These are phyloP conservation scores for Drosophila demipolita DNA, from an alignment of 2,888 invertebrate genomes.

Conservation along the genomic window DNA sequence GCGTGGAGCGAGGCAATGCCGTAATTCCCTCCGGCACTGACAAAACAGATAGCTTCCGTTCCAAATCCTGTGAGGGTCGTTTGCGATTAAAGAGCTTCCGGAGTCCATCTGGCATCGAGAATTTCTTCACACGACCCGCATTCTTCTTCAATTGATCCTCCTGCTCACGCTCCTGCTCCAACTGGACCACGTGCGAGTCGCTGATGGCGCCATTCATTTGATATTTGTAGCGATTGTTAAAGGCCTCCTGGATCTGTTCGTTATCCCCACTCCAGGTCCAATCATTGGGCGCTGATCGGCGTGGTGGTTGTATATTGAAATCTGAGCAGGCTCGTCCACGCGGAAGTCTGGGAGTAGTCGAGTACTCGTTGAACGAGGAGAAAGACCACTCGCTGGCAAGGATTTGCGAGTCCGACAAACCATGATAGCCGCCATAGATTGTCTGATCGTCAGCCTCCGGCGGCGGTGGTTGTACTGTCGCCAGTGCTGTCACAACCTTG, in stretches of 20 bases:
- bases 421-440: constrained; percentile 86
- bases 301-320: constrained; percentile 83
- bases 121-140: constrained; percentile 76
- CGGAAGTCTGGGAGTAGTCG: constrained; percentile 82
- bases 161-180: constrained; percentile 67
- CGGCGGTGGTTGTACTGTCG: constrained; percentile 86
- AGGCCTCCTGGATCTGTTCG: constrained; percentile 84
- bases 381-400: constrained; percentile 89
- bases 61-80: constrained; percentile 78
- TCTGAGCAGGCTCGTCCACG: constrained; percentile 88
- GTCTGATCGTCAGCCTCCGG: constrained; percentile 83
- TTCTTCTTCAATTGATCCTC: constrained; percentile 65
- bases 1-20: constrained; percentile 48
- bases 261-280: constrained; percentile 86
- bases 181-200: constrained; percentile 71
- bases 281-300: constrained; percentile 78
- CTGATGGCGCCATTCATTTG: constrained; percentile 68
- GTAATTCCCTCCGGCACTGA: constrained; percentile 81
- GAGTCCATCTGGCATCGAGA: constrained; percentile 83
- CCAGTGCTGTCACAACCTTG: constrained; percentile 91
- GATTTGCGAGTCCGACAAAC: constrained; percentile 91
- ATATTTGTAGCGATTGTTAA: constrained; percentile 80
- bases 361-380: constrained; percentile 78
- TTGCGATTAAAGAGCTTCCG: constrained; percentile 82
- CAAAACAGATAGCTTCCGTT: constrained; percentile 80